These are phyloP conservation scores for Bufotes viridis DNA, from an alignment of 2,797 vertebrate genomes.

Conservation along the genomic window DNA sequence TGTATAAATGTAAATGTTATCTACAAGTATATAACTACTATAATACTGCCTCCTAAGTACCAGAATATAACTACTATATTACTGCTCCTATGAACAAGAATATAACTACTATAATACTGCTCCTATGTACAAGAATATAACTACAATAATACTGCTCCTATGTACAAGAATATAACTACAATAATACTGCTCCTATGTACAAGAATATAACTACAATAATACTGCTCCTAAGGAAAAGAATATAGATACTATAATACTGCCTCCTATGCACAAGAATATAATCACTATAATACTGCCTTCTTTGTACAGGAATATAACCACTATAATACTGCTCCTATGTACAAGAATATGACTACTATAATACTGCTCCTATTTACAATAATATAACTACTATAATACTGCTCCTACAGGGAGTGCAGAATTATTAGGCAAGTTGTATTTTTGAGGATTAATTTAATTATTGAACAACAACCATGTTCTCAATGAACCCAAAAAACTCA, in stretches of 20 bases:
- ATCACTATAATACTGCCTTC: neutral
- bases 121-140: neutral
- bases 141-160: neutral
- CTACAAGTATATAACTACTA: neutral
- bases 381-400: neutral
- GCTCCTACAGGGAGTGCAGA: too few relatives aligned
- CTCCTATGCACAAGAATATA: conserved; percentile 2
- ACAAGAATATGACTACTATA: too few relatives aligned
- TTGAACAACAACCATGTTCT: too few relatives aligned
- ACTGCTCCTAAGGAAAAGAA: neutral
- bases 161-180: neutral
- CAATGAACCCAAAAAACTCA: too few relatives aligned
- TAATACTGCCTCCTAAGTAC: too few relatives aligned
- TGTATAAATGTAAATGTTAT: neutral
- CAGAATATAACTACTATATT: neutral
- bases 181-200: neutral
- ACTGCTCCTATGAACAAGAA: neutral
- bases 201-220: conserved; percentile 3
- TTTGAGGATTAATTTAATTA: too few relatives aligned
- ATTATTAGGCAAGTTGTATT: too few relatives aligned
- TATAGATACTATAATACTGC: neutral
- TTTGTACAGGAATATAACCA: neutral
- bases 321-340: neutral
- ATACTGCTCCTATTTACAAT: neutral
- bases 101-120: neutral